Evolutionary conservation across 2,888 invertebrate species (phyloP).

Genomic region (Xestia sexstrigata): DNA sequence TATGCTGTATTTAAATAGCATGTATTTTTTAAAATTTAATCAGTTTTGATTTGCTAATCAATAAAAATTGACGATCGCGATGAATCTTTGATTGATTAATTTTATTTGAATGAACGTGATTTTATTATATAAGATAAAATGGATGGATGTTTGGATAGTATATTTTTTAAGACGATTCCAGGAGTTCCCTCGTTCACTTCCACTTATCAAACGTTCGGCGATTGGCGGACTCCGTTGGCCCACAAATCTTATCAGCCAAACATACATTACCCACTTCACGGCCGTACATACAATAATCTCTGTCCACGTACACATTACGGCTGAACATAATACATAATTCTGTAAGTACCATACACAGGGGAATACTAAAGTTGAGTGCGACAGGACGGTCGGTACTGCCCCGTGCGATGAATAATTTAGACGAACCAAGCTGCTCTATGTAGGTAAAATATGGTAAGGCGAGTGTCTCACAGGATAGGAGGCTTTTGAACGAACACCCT

Average conservation of each 20-base stretch:
- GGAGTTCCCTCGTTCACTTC: no score
- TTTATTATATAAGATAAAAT: neutral
- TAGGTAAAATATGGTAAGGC: slow-evolving; percentile 65
- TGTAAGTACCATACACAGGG: slow-evolving; percentile 76
- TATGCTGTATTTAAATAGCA: no score
- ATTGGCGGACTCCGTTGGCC: no score
- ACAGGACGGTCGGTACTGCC: slow-evolving; percentile 70
- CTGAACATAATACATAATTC: slow-evolving; percentile 79
- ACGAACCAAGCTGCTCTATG: slow-evolving; percentile 59
- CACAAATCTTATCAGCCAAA: neutral
- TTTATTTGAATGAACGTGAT: no score
- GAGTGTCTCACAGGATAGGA: slow-evolving; percentile 32
- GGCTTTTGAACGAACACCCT: slow-evolving; percentile 34
- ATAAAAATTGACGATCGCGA: no score
- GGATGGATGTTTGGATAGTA: no score
- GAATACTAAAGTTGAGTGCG: slow-evolving; percentile 77
- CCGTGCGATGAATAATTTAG: slow-evolving; percentile 77
- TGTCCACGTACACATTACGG: slow-evolving; percentile 64
- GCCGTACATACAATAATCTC: slow-evolving; percentile 65
- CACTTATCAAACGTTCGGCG: neutral
- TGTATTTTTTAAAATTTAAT: no score
- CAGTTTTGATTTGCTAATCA: no score
- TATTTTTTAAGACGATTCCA: neutral
- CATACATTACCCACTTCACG: slow-evolving; percentile 20
- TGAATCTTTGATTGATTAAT: no score